These are phyloP conservation scores for Mustela nigripes DNA, from an alignment of 2,113 vertebrate species.

Conservation along the genomic window DNA sequence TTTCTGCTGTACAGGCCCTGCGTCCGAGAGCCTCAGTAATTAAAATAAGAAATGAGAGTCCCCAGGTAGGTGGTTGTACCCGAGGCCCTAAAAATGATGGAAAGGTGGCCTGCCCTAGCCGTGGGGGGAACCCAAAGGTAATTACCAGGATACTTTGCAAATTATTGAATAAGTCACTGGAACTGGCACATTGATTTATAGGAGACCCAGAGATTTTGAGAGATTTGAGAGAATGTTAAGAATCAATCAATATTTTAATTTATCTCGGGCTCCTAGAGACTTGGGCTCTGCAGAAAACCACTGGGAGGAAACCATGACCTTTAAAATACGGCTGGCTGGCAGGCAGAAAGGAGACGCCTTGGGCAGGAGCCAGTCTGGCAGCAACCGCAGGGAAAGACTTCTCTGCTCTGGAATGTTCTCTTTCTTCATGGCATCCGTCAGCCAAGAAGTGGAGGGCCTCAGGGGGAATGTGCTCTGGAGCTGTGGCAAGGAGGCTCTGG, in stretches of 20 bases:
- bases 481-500: not conserved
- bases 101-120: constrained; percentile 67
- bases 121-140: constrained; percentile 60
- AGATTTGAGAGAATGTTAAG: constrained; percentile 82
- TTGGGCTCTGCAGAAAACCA: constrained; percentile 62
- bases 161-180: constrained; percentile 76
- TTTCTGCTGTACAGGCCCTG: not conserved
- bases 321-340: constrained; percentile 58
- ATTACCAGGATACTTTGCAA: constrained; percentile 76
- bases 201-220: constrained; percentile 74
- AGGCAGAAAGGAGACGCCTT: not conserved
- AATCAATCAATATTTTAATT: constrained; percentile 82
- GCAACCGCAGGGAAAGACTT: not conserved
- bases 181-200: constrained; percentile 78
- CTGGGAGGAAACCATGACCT: constrained; percentile 72
- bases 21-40: constrained; percentile 66
- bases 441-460: not conserved
- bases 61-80: constrained; percentile 67
- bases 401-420: constrained; percentile 35
- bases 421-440: not conserved
- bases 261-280: constrained; percentile 68
- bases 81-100: constrained; percentile 76
- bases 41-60: constrained; percentile 83
- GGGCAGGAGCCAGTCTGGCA: not conserved
- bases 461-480: not conserved